Base-by-base conservation (phyloP, 2,797 vertebrate genomes). In the Diceros bicornis region DNA sequence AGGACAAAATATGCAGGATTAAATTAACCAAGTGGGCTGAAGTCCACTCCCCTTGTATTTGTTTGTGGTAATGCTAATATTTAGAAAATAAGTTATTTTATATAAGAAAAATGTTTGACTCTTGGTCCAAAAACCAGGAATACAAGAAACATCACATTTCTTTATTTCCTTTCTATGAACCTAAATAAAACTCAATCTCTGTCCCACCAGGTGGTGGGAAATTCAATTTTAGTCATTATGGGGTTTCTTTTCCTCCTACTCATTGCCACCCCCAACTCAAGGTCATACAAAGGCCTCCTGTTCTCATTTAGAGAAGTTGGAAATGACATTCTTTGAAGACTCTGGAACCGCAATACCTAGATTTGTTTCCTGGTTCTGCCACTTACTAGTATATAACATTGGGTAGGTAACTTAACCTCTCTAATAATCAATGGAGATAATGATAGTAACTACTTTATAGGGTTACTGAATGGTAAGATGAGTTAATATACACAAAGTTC, bases 11-110 rank as follows among this genome's bases (percentile, higher is more conserved):
- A 44, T 17, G 21, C 62, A 83, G 47, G 68, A 92, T 83, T 71
- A 82, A 83, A 81, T 90, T 87, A 92, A 61, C 79, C 55, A 21
- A 23, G 25, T 41, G 10, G 10, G 86, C 77, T 72, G 37, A 47
- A 88, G 55, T 84, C 75, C 52, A 57, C 47, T 50, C 29, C 61
- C 27, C 27, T 75, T 47, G 64, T 41, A 47, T 34, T 82, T 72
- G 16, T 62, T 89, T 47, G 68, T 57, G 25, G 47, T 41, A 74
- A 92, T 47, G 61, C 41, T 86, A 68, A 92, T 50, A 66, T 75
- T 89, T 94, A 92, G 17, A 86, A 93, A 95, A 64, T 69, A 64
- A 41, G 27, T 79, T 87, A 57, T 82, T 96, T 79, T 82, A 68
- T 69, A 59, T 75, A 68, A 75, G 27, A 85, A 64, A 94, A 86